Base-by-base conservation (phyloP, 2,113 vertebrate genomes). In the Eudyptes chrysolophus region DNA sequence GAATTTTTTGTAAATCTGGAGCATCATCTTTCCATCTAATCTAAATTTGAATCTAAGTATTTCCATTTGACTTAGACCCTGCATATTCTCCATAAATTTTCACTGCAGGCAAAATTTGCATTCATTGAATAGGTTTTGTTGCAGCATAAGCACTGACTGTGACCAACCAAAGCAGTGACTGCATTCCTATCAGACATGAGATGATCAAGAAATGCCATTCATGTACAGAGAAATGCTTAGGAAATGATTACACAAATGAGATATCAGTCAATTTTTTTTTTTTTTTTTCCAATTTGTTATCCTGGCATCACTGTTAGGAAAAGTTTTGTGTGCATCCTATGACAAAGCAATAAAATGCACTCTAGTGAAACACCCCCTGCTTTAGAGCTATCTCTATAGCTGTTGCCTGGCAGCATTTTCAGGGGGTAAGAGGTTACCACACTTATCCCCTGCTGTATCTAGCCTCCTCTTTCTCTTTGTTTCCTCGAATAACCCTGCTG, bases 381-480 rank as follows among this genome's bases (percentile, higher is more conserved):
- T 85, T 93, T 52, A 51, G 30, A 86, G 25, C 44, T 68, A 4
- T 29, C 44, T 52, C 57, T 68, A 54, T 24, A 65, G 82, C 62
- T 65, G 81, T 80, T 93, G 71, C 62, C 55, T 86, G 87, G 87
- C 78, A 97, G 94, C 46, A 14, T 86, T 89, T 89, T 87, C 84
- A 92, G 70, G 92, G 85, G 80, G 68, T 64, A 17, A 94, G 91
- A 95, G 60, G 93, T 96, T 96, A 92, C 91, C 66, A 88, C 90
- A 75, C 75, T 96, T 88, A 60, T 32, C 15, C 81, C 29, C 68
- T 49, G 64, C 76, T 84, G 29, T 36, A 89, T 83, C 36, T 36
- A 40, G 5, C 58, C 85, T 64, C 36, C 46, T 86, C 42, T 36
- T 92, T 74, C 74, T 75, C 61, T 87, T 96, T 97, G 84, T 94